Conservation (phyloP, 1,140 invertebrate species). For the Papilio glaucus region DNA sequence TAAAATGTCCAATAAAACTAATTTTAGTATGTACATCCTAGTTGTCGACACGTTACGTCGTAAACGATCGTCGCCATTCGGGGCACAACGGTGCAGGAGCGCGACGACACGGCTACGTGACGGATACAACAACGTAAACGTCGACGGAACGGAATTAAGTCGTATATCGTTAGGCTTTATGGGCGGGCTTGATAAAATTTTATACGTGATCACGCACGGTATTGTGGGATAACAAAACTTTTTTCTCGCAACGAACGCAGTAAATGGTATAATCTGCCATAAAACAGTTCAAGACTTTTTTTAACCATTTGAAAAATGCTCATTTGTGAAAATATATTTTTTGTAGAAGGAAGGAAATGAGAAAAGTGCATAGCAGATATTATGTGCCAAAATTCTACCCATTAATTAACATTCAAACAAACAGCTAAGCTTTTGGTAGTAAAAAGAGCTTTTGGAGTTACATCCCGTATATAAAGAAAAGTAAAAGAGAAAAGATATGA, state of each 20-base stretch:
- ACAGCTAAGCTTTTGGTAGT: too few species aligned
- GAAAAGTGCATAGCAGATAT: too few species aligned
- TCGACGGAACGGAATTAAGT: constrained; percentile 26
- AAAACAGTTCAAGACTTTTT: not conserved
- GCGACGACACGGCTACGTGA: constrained; percentile 19
- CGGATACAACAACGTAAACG: constrained; percentile 22
- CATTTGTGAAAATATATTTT: too few species aligned
- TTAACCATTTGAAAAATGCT: not conserved
- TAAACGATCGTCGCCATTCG: not conserved
- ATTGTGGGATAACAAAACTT: constrained; percentile 2
- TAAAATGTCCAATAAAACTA: not conserved
- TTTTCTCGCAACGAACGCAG: not conserved
- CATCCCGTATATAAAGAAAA: too few species aligned
- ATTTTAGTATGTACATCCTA: constrained; percentile 8
- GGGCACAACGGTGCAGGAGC: not conserved
- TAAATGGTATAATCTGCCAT: not conserved
- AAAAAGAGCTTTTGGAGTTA: too few species aligned
- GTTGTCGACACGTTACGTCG: not conserved
- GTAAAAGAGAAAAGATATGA: too few species aligned
- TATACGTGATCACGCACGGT: not conserved
- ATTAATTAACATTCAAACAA: too few species aligned
- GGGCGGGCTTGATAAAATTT: constrained; percentile 22
- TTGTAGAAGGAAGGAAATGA: too few species aligned
- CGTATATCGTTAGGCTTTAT: constrained; percentile 21
- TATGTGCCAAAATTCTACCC: too few species aligned